phyloP scores from a whole-genome alignment of 1,140 invertebrate genomes.

The Hypsibius dujardini region DNA sequence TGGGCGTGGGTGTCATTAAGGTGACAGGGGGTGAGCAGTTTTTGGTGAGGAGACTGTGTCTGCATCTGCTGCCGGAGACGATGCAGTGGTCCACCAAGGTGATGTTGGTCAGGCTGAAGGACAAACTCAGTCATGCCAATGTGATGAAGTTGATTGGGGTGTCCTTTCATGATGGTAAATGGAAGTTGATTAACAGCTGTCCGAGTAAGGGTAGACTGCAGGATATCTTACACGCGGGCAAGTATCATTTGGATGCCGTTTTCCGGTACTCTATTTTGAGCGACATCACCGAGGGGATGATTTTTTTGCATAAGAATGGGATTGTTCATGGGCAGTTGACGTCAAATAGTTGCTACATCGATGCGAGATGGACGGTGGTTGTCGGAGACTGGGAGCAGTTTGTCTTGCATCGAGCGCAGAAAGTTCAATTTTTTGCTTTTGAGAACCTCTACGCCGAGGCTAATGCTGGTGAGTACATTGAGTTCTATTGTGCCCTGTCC shows the following conservation, averaged over 20 bases:
- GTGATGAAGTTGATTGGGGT: background rate
- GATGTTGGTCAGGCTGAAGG: background rate
- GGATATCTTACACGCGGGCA: background rate
- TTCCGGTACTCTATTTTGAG: background rate
- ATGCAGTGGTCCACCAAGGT: background rate
- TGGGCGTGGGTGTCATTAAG: background rate
- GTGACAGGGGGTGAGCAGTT: background rate
- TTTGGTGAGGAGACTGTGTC: background rate
- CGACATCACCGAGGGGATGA: background rate
- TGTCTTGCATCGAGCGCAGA: background rate
- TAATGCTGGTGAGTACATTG: background rate
- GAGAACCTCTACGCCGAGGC: background rate
- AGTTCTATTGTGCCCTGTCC: background rate
- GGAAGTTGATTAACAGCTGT: background rate
- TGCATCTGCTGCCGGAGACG: background rate
- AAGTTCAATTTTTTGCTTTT: background rate
- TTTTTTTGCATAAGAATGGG: background rate
- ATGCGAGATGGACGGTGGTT: background rate
- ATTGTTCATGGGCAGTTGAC: conserved; percentile 2
- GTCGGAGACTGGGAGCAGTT: conserved; percentile 12
- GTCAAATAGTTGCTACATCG: background rate
- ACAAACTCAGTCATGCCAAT: background rate
- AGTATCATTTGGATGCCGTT: background rate
- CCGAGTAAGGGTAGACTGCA: background rate
- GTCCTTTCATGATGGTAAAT: background rate